Conservation (phyloP, 2,113 vertebrate genomes). For the Ciconia maguari region DNA sequence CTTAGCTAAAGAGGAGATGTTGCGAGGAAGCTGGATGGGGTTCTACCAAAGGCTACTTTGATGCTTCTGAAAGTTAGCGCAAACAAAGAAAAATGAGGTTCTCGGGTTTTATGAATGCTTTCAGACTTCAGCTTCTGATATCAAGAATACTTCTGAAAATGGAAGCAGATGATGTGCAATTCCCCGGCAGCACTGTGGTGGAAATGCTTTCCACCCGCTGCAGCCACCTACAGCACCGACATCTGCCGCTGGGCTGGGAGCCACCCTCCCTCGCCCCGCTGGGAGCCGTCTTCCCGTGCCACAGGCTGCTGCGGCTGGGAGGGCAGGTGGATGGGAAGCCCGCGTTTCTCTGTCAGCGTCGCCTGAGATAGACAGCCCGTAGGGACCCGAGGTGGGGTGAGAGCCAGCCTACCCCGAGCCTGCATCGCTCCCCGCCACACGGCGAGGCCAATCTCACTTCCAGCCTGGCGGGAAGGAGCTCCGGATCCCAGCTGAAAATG, state of each 20-base stretch:
- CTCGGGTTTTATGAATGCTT: not conserved
- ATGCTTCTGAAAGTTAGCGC: not conserved
- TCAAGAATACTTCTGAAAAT: not conserved
- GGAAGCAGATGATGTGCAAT: not conserved
- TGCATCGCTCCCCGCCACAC: fast-evolving
- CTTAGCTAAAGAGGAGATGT: not conserved
- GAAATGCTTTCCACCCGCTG: not conserved
- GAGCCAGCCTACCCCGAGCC: fast-evolving
- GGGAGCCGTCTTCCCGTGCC: not conserved
- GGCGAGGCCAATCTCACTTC: fast-evolving
- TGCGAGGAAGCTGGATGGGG: not conserved
- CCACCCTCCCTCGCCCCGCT: not conserved
- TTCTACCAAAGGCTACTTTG: not conserved
- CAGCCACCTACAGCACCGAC: fast-evolving
- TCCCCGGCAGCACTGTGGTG: not conserved
- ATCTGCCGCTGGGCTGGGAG: fast-evolving
- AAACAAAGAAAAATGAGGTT: not conserved
- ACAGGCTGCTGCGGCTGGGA: fast-evolving
- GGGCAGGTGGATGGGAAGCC: not conserved
- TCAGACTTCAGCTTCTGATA: not conserved
- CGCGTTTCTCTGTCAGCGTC: fast-evolving
- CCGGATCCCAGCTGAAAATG: not conserved
- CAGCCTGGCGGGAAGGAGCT: fast-evolving
- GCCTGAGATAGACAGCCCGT: not conserved
- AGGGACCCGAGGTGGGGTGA: fast-evolving